phyloP scores from a whole-genome alignment of 37 sponge, comb jelly and placozoan genomes.

The Beroe ovata region DNA sequence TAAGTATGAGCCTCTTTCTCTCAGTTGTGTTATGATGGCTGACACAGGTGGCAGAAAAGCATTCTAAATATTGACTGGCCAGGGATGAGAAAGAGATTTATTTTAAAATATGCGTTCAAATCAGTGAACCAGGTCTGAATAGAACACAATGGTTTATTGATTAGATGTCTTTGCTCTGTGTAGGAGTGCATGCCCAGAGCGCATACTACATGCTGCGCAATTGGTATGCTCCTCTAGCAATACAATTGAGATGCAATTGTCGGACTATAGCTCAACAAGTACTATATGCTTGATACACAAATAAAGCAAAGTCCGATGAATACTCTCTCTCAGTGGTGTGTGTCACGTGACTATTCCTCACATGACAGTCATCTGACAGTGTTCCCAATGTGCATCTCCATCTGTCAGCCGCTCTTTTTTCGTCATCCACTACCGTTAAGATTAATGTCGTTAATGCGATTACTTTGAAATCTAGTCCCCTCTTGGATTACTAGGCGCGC shows the following conservation, averaged over 20 bases:
- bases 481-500: slow-evolving; percentile 48
- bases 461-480: slow-evolving; percentile 65
- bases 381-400: slow-evolving; percentile 4
- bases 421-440: slow-evolving; percentile 54
- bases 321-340: not conserved
- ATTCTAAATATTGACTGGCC: not conserved
- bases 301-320: slow-evolving; percentile 47
- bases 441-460: slow-evolving; percentile 56
- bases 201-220: slow-evolving; percentile 17
- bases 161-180: not conserved
- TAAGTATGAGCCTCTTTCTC: too few species aligned
- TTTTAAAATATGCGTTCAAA: slow-evolving; percentile 12
- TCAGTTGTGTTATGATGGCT: too few species aligned
- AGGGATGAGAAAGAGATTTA: not conserved
- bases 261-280: slow-evolving; percentile 18
- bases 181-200: slow-evolving; percentile 6
- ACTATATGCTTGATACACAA: slow-evolving; percentile 54
- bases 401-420: slow-evolving; percentile 32
- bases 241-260: slow-evolving; percentile 25
- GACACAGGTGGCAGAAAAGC: not conserved
- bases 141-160: slow-evolving; percentile 58
- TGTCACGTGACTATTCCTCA: slow-evolving; percentile 10
- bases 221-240: slow-evolving; percentile 19
- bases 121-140: not conserved
- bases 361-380: slow-evolving; percentile 1